Percentiles rank a stretch among this genome's conserved stretches.
Evolutionary conservation across 2,888 invertebrate genomes (phyloP).

Genomic region (Pollenia angustigena): DNA sequence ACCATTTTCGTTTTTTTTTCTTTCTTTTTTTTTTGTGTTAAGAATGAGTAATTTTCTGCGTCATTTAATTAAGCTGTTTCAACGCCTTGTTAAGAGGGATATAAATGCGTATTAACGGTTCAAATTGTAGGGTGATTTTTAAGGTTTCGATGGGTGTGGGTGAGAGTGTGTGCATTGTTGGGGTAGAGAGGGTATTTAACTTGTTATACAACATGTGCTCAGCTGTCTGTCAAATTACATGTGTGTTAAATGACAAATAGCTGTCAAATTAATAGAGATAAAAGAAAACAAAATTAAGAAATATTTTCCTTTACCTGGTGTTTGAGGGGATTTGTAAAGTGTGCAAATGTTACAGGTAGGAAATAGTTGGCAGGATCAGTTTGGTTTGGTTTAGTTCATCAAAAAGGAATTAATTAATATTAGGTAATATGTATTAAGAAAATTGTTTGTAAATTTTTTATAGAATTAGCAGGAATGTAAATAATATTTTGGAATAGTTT

Average conservation of each 20-base stretch:
- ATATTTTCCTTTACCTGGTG: constrained; percentile 42
- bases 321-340: constrained; percentile 39
- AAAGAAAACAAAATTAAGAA: constrained; percentile 1
- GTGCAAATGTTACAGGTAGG: background rate
- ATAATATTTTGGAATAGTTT: background rate
- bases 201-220: constrained; percentile 55
- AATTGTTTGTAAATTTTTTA: constrained; percentile 39
- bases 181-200: constrained; percentile 32
- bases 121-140: constrained; percentile 53
- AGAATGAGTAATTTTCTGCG: constrained; percentile 78
- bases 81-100: constrained; percentile 71
- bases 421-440: constrained; percentile 53
- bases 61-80: constrained; percentile 84
- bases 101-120: constrained; percentile 62
- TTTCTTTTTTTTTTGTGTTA: background rate
- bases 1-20: background rate
- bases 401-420: constrained; percentile 65
- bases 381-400: constrained; percentile 9
- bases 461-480: background rate
- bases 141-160: background rate
- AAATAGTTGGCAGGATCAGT: background rate
- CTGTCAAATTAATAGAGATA: constrained; percentile 69
- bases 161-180: constrained; percentile 8
- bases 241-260: constrained; percentile 67
- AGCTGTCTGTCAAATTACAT: constrained; percentile 69